A percentile compares a stretch with the other conserved stretches of the same genome.
Conservation (phyloP, 2,888 invertebrate species). For the Diaphora mendica region DNA sequence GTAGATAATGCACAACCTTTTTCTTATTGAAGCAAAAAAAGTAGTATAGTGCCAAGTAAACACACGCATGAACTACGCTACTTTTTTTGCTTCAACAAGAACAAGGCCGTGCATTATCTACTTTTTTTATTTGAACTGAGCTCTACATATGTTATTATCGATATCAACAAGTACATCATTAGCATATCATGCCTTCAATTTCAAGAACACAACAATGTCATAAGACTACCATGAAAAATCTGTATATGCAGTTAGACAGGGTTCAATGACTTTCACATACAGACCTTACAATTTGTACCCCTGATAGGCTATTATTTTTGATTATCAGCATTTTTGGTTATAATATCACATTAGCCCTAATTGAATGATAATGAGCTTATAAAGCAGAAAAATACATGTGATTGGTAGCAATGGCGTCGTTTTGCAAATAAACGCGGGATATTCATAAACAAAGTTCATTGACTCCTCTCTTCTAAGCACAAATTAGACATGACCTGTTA, state of each 20-base stretch:
- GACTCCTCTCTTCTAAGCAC: not conserved
- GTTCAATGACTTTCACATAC: not conserved
- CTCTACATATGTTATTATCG: not conserved
- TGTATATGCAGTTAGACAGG: not conserved
- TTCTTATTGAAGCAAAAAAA: no score
- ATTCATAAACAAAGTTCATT: not conserved
- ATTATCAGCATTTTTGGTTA: not conserved
- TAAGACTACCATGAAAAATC: not conserved
- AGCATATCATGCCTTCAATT: not conserved
- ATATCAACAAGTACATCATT: not conserved
- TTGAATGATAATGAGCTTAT: not conserved
- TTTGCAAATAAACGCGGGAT: not conserved
- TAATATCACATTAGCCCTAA: not conserved
- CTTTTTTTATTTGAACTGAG: no score
- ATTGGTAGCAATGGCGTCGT: not conserved
- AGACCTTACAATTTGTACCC: not conserved
- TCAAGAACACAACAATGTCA: not conserved
- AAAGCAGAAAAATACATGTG: not conserved
- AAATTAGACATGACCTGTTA: not conserved
- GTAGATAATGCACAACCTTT: no score
- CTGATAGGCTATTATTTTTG: not conserved
- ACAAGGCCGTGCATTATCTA: no score
- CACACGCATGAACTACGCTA: no score
- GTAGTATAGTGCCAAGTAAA: no score
- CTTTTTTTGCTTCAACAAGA: no score